These are phyloP conservation scores for Meloidogyne chitwoodi DNA, from an alignment of 1,140 invertebrate genomes.

Conservation along the genomic window DNA sequence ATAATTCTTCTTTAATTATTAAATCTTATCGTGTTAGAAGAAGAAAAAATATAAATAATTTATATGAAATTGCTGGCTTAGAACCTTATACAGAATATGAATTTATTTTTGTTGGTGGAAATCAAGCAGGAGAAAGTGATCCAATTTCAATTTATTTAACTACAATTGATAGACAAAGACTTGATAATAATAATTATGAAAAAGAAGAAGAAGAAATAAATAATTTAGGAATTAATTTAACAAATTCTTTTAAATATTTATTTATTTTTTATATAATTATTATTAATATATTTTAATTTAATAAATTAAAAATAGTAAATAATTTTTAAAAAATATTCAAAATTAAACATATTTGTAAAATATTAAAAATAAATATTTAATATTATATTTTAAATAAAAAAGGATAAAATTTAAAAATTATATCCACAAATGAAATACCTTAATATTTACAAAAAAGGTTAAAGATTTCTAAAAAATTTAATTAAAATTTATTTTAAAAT, in stretches of 20 bases:
- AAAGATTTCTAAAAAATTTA: too few species aligned
- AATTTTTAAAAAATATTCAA: too few species aligned
- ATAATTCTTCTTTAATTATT: background rate
- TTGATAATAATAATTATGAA: background rate
- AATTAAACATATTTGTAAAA: too few species aligned
- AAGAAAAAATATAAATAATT: slow-evolving; percentile 15
- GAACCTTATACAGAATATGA: slow-evolving; percentile 27
- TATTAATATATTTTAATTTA: background rate
- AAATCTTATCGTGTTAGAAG: background rate
- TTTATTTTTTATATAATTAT: background rate
- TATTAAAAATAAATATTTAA: too few species aligned
- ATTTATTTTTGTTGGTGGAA: slow-evolving; percentile 25
- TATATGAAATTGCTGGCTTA: slow-evolving; percentile 31
- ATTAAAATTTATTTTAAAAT: too few species aligned
- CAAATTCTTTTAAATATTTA: background rate
- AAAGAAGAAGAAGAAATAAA: background rate
- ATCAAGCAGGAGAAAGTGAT: slow-evolving; percentile 31
- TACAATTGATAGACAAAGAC: background rate
- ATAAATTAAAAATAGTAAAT: too few species aligned
- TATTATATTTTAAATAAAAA: too few species aligned
- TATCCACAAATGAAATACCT: too few species aligned
- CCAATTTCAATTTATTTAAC: slow-evolving; percentile 18
- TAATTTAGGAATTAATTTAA: background rate
- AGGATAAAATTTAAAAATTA: too few species aligned
- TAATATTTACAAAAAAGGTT: too few species aligned